Conservation (phyloP, 2,797 vertebrate species). For the Steatocranus sp. region DNA sequence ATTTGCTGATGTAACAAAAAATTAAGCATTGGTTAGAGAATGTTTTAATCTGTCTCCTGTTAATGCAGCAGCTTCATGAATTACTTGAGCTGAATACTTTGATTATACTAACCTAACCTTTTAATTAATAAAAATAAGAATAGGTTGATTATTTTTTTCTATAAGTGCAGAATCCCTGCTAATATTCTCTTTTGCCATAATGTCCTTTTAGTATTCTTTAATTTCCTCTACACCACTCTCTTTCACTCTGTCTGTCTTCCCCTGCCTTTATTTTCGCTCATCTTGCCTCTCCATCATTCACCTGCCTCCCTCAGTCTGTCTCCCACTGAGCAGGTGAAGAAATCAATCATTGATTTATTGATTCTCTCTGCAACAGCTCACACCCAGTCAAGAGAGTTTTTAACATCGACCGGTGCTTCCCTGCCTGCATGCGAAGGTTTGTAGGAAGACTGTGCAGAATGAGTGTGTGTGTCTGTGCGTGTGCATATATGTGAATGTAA, state of each 20-base stretch:
- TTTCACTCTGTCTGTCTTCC: neutral
- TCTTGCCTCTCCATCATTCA: slow-evolving; percentile 30
- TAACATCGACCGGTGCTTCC: slow-evolving; percentile 30
- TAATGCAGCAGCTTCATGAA: neutral
- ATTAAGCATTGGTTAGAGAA: neutral
- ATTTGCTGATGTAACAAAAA: neutral
- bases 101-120: fast-evolving
- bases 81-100: neutral
- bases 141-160: neutral
- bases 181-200: neutral
- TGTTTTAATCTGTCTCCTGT: neutral
- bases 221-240: neutral
- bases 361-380: slow-evolving; percentile 25
- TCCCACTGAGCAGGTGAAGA: slow-evolving; percentile 34
- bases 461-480: neutral
- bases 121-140: neutral
- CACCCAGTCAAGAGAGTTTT: slow-evolving; percentile 19
- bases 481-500: neutral
- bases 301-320: slow-evolving; percentile 4
- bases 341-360: slow-evolving; percentile 58
- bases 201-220: slow-evolving; percentile 29
- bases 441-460: neutral
- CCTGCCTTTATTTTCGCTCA: neutral
- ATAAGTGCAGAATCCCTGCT: neutral
- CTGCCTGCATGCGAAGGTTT: neutral